These are phyloP conservation scores for Emesis russula DNA, from an alignment of 2,888 invertebrate genomes.

Conservation along the genomic window DNA sequence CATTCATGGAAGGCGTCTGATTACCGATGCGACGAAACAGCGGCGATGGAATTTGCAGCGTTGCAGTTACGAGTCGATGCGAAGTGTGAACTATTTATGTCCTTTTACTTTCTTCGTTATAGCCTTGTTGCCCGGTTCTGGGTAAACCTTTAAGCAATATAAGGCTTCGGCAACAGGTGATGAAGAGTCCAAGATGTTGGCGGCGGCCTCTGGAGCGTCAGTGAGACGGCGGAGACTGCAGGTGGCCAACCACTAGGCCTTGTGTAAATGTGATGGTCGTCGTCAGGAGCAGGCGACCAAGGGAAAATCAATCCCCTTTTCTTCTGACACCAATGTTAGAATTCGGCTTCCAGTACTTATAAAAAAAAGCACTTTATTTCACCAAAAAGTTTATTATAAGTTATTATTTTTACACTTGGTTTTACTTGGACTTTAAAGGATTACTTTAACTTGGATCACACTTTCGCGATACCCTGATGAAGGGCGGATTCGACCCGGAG, in stretches of 20 bases:
- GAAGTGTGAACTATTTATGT: constrained; percentile 2
- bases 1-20: no score
- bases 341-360: neutral
- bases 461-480: neutral
- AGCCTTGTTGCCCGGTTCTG: neutral
- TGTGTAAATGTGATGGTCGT: neutral
- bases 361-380: neutral
- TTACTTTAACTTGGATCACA: neutral
- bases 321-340: neutral
- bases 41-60: constrained; percentile 28
- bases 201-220: neutral
- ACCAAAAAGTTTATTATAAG: neutral
- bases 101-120: neutral
- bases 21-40: neutral
- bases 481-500: neutral
- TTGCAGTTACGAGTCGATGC: neutral
- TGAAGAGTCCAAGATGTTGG: neutral
- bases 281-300: neutral
- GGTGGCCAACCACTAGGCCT: no score
- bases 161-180: neutral
- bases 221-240: neutral
- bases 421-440: neutral
- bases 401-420: neutral
- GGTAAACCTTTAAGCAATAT: neutral
- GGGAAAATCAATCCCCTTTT: neutral